Base-by-base conservation (phyloP, 2,113 vertebrate species). In the Choloepus hoffmanni region DNA sequence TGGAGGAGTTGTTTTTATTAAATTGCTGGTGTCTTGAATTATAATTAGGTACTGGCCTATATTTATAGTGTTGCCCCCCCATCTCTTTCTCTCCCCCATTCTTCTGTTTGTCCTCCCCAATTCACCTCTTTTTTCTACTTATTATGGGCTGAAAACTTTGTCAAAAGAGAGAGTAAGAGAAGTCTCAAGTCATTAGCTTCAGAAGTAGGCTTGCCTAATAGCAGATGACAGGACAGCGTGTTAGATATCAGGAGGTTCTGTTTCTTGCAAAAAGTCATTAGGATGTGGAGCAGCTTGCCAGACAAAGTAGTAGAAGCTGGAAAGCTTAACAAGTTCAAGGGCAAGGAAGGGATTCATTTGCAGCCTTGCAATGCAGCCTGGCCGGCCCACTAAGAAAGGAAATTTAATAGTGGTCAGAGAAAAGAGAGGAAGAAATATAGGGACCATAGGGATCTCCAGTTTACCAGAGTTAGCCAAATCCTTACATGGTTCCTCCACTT, bases 1-100 rank as follows among this genome's bases (percentile, higher is more conserved):
- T 98, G 98, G 97, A 98, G 90, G 97, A 98, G 95, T 91, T 98
- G 73, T 97, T 98, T 98, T 98, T 97, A 98, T 98, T 96, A 96
- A 97, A 98, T 96, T 98, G 97, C 60, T 89, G 15, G 76, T 98
- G 95, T 28, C 96, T 98, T 97, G 97, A 98, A 98, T 98, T 98
- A 98, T 98, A 98, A 98, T 97, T 97, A 98, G 96, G 77, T 94
- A 91, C 65, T 45, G 11, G 95, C 67, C 96, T 76, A 77, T 94
- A 85, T 95, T 97, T 95, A 72, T 62, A 76, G 79, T n/a, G 4
- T 93, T 85, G 85, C 45, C 89, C 86, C 63, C 76, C 30, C 21
- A 62, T 70, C 45, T 86, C 3, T 43, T 48, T 10, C 9, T 70
- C 7, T 45, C 28, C 62, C 79, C 48, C 74, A 13, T 19, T 86